Evolutionary conservation across 64 coral and sea anemone genomes (phyloP), one percentile per base, ranked within the genome.

Genomic region (Stichodactyla mertensii): DNA sequence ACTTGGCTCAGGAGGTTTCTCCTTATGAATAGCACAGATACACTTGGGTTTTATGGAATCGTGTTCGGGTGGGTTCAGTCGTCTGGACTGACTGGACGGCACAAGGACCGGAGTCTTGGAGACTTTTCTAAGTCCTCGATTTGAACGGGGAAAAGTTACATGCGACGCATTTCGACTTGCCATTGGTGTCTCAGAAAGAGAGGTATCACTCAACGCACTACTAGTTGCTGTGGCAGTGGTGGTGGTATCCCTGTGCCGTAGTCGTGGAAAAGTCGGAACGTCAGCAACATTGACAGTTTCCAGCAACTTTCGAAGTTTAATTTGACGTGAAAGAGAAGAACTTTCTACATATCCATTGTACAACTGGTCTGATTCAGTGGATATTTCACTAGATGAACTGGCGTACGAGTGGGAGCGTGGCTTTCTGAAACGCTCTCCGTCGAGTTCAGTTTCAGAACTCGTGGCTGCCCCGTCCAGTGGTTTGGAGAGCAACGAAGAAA

Each of bases 271-370:
- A 45, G 24, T 85, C 15, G 83, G 83, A 10, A 85, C 83, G 26
- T 85, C 60, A 10, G 23, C 83, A 7, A 85, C 54, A 61, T 85
- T 85, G 7, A 85, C 83, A 26, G 83, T 85, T 24, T 85, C 83
- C 6, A 85, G 60, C 7, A 85, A 52, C 18, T 64, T 85, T 27
- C 83, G 18, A 26, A 85, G 60, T 52, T 64, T 56, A 18, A 85
- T 85, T 31, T 85, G 83, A 6, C 60, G 53, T 16, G 83, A 58
- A 24, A 85, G 31, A 85, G 83, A 85, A 61, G 53, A 64, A 14
- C 55, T 82, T 31, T 74, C 24, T n/a, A 13, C 24, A 10, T 31
- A 74, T 74, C 16, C 51, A 55, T 81, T 53, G 20, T 81, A 81
- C 78, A 55, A 12, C 10, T 81, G 78, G 6, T 81, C 78, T 7